Percentiles rank a stretch among this genome's conserved stretches.
Evolutionary conservation across 2,113 vertebrate genomes (phyloP).

Genomic region (Pseudorasbora parva): DNA sequence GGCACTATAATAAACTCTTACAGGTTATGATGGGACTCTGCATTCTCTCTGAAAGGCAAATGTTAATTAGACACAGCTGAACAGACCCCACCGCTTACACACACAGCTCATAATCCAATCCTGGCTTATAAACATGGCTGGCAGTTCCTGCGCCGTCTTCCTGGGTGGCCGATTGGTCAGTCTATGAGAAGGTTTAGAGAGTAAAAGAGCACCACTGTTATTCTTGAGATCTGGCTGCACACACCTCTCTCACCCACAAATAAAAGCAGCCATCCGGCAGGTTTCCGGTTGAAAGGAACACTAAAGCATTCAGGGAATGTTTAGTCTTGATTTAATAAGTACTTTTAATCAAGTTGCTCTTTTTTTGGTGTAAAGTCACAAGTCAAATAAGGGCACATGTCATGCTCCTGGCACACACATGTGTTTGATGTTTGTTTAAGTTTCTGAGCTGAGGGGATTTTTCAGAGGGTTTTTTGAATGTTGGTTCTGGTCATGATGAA

Average conservation of each 20-base stretch:
- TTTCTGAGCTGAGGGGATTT: slow-evolving; percentile 46
- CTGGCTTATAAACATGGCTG: slow-evolving; percentile 77
- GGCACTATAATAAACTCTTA: slow-evolving; percentile 62
- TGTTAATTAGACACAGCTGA: slow-evolving; percentile 81
- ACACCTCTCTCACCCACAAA: slow-evolving; percentile 42
- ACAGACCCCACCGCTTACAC: slow-evolving; percentile 59
- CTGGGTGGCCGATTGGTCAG: slow-evolving; percentile 74
- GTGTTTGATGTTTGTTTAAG: slow-evolving; percentile 57
- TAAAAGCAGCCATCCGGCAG: slow-evolving; percentile 48
- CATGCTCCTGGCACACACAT: slow-evolving; percentile 45
- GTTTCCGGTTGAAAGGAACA: slow-evolving; percentile 10
- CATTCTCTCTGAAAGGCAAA: slow-evolving; percentile 51
- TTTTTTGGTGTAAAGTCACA: slow-evolving; percentile 20
- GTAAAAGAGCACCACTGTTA: slow-evolving; percentile 48
- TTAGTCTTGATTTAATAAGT: slow-evolving; percentile 54
- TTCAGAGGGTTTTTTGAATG: background rate
- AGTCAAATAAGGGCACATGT: slow-evolving; percentile 39
- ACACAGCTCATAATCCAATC: slow-evolving; percentile 76
- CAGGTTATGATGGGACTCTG: slow-evolving; percentile 53
- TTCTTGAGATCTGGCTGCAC: slow-evolving; percentile 52
- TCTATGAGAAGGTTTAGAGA: slow-evolving; percentile 33
- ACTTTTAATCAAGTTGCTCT: slow-evolving; percentile 52
- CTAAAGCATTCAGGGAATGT: slow-evolving; percentile 52
- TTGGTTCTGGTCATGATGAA: slow-evolving; percentile 40
- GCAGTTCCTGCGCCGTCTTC: slow-evolving; percentile 72